Percentiles rank a stretch among this genome's conserved stretches.
These are phyloP conservation scores for Cyclophora punctaria DNA, from an alignment of 2,888 invertebrate species.

Conservation along the genomic window DNA sequence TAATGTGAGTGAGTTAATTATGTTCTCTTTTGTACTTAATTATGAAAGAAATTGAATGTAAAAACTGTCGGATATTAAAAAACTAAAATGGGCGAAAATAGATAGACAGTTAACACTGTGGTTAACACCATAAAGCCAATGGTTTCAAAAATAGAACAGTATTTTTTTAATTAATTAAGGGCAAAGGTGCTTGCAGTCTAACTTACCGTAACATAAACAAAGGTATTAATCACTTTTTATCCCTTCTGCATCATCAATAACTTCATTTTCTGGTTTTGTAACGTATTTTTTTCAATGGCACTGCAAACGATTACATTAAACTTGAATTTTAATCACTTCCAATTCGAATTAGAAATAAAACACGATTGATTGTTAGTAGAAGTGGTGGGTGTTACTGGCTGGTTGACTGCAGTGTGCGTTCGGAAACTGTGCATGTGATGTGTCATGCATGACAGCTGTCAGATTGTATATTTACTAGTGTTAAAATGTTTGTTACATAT, in stretches of 20 bases:
- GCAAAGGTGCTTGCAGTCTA: slow-evolving; percentile 26
- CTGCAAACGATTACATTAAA: slow-evolving; percentile 15
- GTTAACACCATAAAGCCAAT: no score
- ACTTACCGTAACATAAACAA: slow-evolving; percentile 27
- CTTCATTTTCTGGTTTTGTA: background rate
- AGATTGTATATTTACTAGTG: slow-evolving; percentile 1
- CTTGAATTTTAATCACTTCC: slow-evolving; percentile 1
- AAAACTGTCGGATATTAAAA: no score
- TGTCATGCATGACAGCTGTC: slow-evolving; percentile 6
- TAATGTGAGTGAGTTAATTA: no score
- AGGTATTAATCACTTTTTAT: slow-evolving; percentile 11
- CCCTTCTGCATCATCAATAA: slow-evolving; percentile 1
- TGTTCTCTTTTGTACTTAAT: no score
- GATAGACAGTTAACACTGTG: no score
- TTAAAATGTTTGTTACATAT: no score
- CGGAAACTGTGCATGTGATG: slow-evolving; percentile 13
- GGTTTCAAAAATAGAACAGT: no score
- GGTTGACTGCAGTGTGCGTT: slow-evolving; percentile 17
- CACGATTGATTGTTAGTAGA: slow-evolving; percentile 19
- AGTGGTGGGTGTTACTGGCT: slow-evolving; percentile 17
- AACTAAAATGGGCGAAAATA: no score
- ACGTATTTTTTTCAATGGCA: slow-evolving; percentile 10
- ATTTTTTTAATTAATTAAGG: no score
- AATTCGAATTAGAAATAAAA: slow-evolving; percentile 7
- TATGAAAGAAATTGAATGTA: no score